Evolutionary conservation across 2,113 vertebrate species (phyloP), one percentile per base, ranked within the genome.

Genomic region (Elgaria multicarinata): DNA sequence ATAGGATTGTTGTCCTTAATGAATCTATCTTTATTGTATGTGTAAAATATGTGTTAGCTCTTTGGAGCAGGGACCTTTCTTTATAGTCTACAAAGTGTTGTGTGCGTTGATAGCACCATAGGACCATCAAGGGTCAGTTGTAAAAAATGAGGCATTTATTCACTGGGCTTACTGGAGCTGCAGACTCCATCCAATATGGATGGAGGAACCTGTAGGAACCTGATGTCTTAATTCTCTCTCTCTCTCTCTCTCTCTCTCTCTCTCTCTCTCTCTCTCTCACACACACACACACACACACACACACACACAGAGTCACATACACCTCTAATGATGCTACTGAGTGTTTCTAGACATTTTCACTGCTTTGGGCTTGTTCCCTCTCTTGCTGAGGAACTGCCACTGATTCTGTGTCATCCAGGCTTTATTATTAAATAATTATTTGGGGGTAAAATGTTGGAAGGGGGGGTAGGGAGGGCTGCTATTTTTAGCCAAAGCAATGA

Each of bases 401-500:
- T 87, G 93, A 87, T 94, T 90, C 39, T 93, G 88, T 96, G 92
- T 94, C 93, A 92, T 94, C 82, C 81, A 86, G 85, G 31, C 50
- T 86, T 84, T 91, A 93, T 94, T 95, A 95, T 88, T 92, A 93
- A 93, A 92, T 91, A 90, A 93, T 89, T 93, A 93, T 94, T 95
- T 88, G 78, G 90, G 31, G 87, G 78, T 83, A 90, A 95, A 87
- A 89, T 93, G 92, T 64, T 50, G 31, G 42, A 44, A 78, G 90
- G 89, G 85, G 91, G 53, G 91, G 92, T 91, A 92, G 95, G 46
- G 87, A 94, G 85, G 91, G 82, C 86, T 93, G 92, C 94, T 96
- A 96, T 96, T 96, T 95, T 96, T 96, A 95, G 95, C 91, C 87
- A 85, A 92, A 94, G 95, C 94, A 95, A 94, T 95, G 94, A 96